Conservation (phyloP, 1,140 invertebrate species). For the Diuraphis noxia region DNA sequence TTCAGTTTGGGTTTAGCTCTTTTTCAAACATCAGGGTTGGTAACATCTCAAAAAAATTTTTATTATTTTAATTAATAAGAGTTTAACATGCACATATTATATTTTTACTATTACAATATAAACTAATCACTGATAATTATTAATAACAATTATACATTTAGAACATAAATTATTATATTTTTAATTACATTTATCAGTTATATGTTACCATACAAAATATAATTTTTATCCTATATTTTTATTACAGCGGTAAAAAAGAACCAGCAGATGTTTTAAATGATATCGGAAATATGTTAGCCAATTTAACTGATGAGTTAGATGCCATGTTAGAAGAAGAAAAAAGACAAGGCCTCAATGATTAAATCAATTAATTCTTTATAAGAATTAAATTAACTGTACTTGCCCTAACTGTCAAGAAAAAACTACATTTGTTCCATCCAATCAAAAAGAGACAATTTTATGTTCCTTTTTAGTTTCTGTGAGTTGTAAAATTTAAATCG, state of each 20-base stretch:
- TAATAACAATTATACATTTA: neutral
- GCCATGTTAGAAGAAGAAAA: slow-evolving; percentile 93
- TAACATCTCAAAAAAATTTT: too few species aligned
- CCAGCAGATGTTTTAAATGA: slow-evolving; percentile 91
- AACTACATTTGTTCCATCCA: neutral
- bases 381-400: neutral
- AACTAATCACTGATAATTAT: too few species aligned
- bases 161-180: neutral
- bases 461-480: slow-evolving; percentile 13
- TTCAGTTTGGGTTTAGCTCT: too few species aligned
- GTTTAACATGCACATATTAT: too few species aligned
- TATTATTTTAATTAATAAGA: too few species aligned
- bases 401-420: neutral
- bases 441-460: slow-evolving; percentile 10
- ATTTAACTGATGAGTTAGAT: slow-evolving; percentile 89
- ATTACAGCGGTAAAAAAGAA: slow-evolving; percentile 62
- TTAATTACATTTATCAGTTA: neutral
- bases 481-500: neutral
- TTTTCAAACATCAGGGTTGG: too few species aligned
- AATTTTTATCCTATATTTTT: slow-evolving; percentile 20
- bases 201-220: too few species aligned
- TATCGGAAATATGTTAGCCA: slow-evolving; percentile 94
- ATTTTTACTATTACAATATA: too few species aligned
- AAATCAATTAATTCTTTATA: slow-evolving; percentile 57
- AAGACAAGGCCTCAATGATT: slow-evolving; percentile 72